Evolutionary conservation across 2,888 invertebrate species (phyloP), one percentile per base, ranked within the genome.

Genomic region (Ornithoptera alexandrae): DNA sequence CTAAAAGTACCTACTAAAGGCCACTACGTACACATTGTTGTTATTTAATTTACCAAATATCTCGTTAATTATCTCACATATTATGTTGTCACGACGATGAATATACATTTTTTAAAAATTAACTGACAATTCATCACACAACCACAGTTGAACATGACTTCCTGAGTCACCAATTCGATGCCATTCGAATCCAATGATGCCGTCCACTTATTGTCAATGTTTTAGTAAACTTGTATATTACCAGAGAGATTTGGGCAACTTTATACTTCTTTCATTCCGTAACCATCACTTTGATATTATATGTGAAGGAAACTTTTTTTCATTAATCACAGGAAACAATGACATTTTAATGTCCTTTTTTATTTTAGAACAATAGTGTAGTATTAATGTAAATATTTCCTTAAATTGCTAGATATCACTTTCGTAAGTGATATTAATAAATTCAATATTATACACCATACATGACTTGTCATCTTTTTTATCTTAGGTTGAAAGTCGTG

Each of bases 401-500:
- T 46, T 15, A 46, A 15, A 12, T 46, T 15, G 46, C 46, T n/a
- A 53, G 18, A n/a, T 6, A 53, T 53, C 6, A 3, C 4, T 18
- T 12, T 53, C n/a, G 10, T 53, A n/a, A 18, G n/a, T n/a, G 8
- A n/a, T n/a, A 53, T n/a, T 53, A 53, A n/a, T 53, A 53, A n/a
- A 53, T 46, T 46, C 46, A 46, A 46, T 46, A 46, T 53, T 50
- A 17, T n/a, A 53, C 53, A 53, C 18, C n/a, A 53, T 53, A n/a
- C n/a, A 53, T n/a, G 53, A 53, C n/a, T n/a, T 53, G n/a, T 53
- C n/a, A 53, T 5, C n/a, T 18, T 30, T 42, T 36, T 50, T 30
- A 20, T 22, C 30, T 62, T 76, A 84, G 84, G 81, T 69, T 50
- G 77, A 83, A 73, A 78, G 75, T 60, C 79, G 77, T 2, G 82